Evolutionary conservation across 2,113 vertebrate genomes (phyloP).

Genomic region (mouse (Mus musculus)): GRCm39 chr1:91269501-91270000

Average conservation of each 20-base stretch:
- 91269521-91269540: neutral
- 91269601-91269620: conserved; percentile 82
- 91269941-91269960: neutral
- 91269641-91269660: conserved; percentile 82
- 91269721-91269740: neutral
- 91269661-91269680: conserved; percentile 65
- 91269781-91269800: neutral
- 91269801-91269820: neutral
- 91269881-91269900: accelerated
- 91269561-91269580: neutral
- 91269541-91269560: neutral
- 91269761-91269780: neutral
- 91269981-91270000: neutral
- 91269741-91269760: neutral
- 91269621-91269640: conserved; percentile 85
- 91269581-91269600: conserved; percentile 58
- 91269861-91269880: neutral
- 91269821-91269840: neutral
- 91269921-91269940: neutral
- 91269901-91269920: neutral
- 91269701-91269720: no score
- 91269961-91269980: neutral
- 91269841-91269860: neutral
- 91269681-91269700: accelerated
- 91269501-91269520: neutral